Evolutionary conservation across 2,797 vertebrate species (phyloP), one percentile per base, ranked within the genome.

Genomic region (Lutjanus argentimaculatus): DNA sequence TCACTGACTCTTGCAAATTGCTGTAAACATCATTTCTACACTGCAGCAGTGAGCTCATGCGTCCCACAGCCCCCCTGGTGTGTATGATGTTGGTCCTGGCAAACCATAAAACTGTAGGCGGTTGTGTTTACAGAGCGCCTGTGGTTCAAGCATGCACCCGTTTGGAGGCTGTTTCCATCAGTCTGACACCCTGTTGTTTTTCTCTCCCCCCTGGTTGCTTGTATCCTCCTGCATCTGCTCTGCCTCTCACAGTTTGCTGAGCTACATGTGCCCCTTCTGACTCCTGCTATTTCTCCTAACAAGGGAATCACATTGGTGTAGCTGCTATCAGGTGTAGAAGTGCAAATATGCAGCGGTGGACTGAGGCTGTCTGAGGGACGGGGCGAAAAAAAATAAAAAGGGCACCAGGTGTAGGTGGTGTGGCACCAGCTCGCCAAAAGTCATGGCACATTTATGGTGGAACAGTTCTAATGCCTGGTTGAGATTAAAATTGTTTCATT

Each of bases 161-260:
- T 65, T 86, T 12, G 75, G 73, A 83, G 73, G 64, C 79, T 70
- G 65, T 80, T 84, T 85, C 80, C 76, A 84, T 88, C 82, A 85
- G 83, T 77, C 77, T 84, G 80, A 85, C 80, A 69, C 72, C 67
- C 80, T 83, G 85, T 88, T 91, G 73, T 84, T 72, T 83, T 64
- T 78, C 71, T 58, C 61, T 15, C 63, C n/a, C 13, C 8, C 30
- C 11, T 12, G 69, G 43, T 82, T 82, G 88, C 90, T 90, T 85
- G 80, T 88, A 59, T 59, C 71, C 85, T 70, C 63, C 75, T 73
- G 68, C 80, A 85, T 78, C 89, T 80, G 85, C 72, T 84, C 72
- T 72, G 86, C 87, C 86, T 87, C 91, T 78, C 75, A 82, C 65
- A 73, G 59, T 67, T 85, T 81, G 70, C 66, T 36, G 77, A 77